Percentiles rank a stretch among this genome's conserved stretches.
Conservation (phyloP, 2,113 vertebrate species). For the Lophura nycthemera region DNA sequence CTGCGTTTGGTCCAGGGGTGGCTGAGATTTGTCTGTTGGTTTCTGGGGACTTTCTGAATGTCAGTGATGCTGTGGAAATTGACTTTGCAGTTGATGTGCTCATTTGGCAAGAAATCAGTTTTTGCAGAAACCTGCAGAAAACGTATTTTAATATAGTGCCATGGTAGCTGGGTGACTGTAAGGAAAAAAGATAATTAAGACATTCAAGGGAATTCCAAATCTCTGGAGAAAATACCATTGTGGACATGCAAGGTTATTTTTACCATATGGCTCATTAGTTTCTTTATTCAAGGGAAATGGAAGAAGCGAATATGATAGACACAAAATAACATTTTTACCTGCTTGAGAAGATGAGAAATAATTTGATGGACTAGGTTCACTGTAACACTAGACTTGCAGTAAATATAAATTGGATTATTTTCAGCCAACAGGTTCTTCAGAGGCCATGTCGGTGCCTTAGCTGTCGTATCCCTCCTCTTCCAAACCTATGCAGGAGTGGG, state of each 20-base stretch:
- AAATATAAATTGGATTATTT: background rate
- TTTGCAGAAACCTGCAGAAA: background rate
- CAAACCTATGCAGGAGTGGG: background rate
- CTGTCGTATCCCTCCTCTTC: background rate
- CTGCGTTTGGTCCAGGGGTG: background rate
- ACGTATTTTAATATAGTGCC: background rate
- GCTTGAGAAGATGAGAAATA: background rate
- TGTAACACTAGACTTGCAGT: background rate
- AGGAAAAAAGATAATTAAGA: constrained; percentile 27
- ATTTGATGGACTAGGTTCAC: background rate
- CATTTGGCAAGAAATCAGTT: constrained; percentile 35
- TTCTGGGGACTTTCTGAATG: background rate
- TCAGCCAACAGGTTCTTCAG: background rate
- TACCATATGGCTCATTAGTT: background rate
- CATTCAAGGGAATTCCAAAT: background rate
- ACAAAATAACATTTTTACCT: background rate
- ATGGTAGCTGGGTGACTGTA: background rate
- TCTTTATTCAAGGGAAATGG: background rate
- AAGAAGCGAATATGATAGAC: background rate
- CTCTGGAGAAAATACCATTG: constrained; percentile 1
- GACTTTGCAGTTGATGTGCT: background rate
- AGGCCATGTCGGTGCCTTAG: background rate
- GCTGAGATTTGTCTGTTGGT: background rate
- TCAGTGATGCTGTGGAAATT: constrained; percentile 10
- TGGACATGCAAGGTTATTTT: constrained; percentile 20